Evolutionary conservation across 2,113 vertebrate species (phyloP).

Genomic region (Bufo bufo): DNA sequence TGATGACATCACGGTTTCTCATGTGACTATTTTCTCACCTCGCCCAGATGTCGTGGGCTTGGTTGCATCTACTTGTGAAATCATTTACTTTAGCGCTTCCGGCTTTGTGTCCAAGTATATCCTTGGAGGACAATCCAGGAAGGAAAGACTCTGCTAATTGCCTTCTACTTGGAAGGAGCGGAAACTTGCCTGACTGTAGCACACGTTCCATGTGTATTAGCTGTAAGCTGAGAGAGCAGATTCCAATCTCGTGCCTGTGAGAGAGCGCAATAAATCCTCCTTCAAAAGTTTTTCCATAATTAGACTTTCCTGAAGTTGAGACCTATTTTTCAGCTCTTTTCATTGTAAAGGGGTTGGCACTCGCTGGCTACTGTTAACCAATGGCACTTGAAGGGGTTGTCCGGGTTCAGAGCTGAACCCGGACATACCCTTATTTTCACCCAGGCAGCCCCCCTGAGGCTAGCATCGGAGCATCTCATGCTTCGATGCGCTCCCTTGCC

Average conservation of each 20-base stretch:
- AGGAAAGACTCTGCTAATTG: slow-evolving; percentile 42
- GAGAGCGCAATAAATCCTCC: neutral
- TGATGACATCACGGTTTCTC: neutral
- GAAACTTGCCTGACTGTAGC: slow-evolving; percentile 23
- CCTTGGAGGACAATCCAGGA: slow-evolving; percentile 55
- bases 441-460: too few species aligned
- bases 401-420: too few species aligned
- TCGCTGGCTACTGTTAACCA: neutral
- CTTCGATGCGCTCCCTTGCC: too few species aligned
- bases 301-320: neutral
- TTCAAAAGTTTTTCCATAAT: neutral
- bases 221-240: neutral
- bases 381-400: too few species aligned
- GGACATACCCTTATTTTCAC: too few species aligned
- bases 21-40: neutral
- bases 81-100: slow-evolving; percentile 48
- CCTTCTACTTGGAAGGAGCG: slow-evolving; percentile 19
- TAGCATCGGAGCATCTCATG: too few species aligned
- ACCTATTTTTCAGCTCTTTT: neutral
- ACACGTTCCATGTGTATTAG: neutral
- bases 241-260: neutral
- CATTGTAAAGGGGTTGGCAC: neutral
- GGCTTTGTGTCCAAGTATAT: slow-evolving; percentile 45
- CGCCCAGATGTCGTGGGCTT: neutral
- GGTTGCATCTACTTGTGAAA: slow-evolving; percentile 4